Base-by-base conservation (phyloP, 1,140 invertebrate genomes). In the Pseudomyrmex sp. region DNA sequence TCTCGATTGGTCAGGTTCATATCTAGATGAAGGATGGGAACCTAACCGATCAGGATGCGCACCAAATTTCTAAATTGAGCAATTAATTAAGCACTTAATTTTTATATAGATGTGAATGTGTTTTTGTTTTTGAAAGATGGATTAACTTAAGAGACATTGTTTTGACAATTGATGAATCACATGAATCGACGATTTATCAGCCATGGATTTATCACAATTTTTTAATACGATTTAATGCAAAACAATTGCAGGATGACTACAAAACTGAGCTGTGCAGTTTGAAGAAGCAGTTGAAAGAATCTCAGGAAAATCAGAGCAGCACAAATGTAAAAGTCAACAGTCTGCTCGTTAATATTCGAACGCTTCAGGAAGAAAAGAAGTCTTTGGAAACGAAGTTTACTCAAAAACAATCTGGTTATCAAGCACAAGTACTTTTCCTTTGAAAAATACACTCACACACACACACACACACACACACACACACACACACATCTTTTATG, bases 321-420 rank as follows among this genome's bases (percentile, higher is more conserved):
- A 96, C 96, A 15, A 97, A 97, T 72, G 94, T 94, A 10, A 97
- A 97, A 93, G 89, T 97, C 18, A 96, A 95, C 54, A 95, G 95
- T 56, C 91, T 97, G 0, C 93, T 96, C 82, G 94, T 95, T 61
- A 96, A 95, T 89, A 85, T 98, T 13, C 93, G 97, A 62, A 94
- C 93, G 56, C 88, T 97, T 1, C 96, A 97, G 87, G 97, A 98
- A 84, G 97, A 98, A 90, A 97, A 97, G 90, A 95, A 95, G 58
- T 95, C 95, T 48, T 87, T 98, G 50, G 97, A 97, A 91, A 94
- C 96, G 1, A 96, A 96, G 82, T 91, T 97, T 0, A 95, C 95
- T 2, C 97, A 98, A 93, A 97, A 96, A 91, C 95, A 96, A 62
- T 95, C 96, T 0, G 95, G 97, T 58, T 93, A 97, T 70, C 96